Percentiles rank a stretch among this genome's conserved stretches.
Evolutionary conservation across 2,797 vertebrate species (phyloP).

Genomic region (Bradypodion pumilum): DNA sequence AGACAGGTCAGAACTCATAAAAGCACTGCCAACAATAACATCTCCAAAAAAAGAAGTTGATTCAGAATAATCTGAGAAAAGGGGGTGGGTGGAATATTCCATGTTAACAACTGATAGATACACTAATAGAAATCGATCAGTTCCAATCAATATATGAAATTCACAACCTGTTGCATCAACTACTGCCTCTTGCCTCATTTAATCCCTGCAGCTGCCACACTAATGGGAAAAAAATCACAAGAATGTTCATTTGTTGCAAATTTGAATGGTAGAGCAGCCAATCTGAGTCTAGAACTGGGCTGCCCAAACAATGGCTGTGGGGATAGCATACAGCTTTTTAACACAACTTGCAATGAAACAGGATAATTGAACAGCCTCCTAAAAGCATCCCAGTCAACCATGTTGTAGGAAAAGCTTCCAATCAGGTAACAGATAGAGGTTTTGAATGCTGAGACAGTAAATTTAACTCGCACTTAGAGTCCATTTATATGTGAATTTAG

Average conservation of each 20-base stretch:
- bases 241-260: not conserved
- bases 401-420: too few species aligned
- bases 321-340: not conserved
- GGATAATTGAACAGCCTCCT: too few species aligned
- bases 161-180: not conserved
- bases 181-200: not conserved
- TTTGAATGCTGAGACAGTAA: too few species aligned
- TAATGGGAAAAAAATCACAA: not conserved
- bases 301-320: not conserved
- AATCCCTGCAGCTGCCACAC: not conserved
- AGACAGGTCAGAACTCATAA: accelerated
- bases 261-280: not conserved
- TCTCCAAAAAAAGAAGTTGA: too few species aligned
- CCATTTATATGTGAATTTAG: too few species aligned
- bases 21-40: accelerated
- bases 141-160: not conserved
- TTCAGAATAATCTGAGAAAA: not conserved
- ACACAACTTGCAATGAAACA: too few species aligned
- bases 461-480: too few species aligned
- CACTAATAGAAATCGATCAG: not conserved
- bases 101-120: not conserved
- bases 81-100: not conserved
- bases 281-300: not conserved
- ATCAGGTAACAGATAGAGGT: too few species aligned
- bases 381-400: too few species aligned